Base-by-base conservation (phyloP, 2,888 invertebrate species). In the Dusona sp. region DNA sequence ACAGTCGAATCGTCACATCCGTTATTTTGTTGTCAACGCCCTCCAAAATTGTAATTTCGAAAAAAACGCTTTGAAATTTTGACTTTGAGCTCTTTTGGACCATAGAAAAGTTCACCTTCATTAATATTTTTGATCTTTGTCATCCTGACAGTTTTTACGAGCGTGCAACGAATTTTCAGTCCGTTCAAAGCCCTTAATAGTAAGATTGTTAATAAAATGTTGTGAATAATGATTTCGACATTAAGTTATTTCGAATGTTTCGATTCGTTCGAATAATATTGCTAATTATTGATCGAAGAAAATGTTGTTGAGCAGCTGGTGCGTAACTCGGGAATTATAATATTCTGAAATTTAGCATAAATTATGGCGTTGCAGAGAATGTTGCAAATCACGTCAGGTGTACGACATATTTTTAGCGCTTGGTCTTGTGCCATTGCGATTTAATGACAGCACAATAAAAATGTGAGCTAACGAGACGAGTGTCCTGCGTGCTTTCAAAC, bases 371-470 rank as follows among this genome's bases (percentile, higher is more conserved):
- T 29, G 38, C 51, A 38, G 48, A 70, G 78, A 86, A 86, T 81
- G 78, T 86, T 68, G 80, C 13, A 68, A 57, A 67, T 51, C 68
- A 79, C 70, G 81, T 86, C 81, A 79, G 80, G 77, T 86, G 79
- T 45, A 11, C n/a, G 29, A 48, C 25, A 11, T 42, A 68, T 79
- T 51, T 79, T 48, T 51, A 33, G 36, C 54, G 4, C 22, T 33
- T 45, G 25, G 57, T 25, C n/a, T 57, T 25, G 11, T 25, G 57
- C 13, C 9, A 25, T 13, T 29, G 57, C 1, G 57, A 57, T 25
- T 25, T 57, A 57, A 57, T 29, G 25, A 29, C 57, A 25, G 57
- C 57, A 6, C 13, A 25, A 38, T 73, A 42, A 25, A 61, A 61
- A 61, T 42, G 61, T 1, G 8, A n/a, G 16, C 25, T n/a, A 54